phyloP scores from a whole-genome alignment of 2,113 vertebrate species.

The Eulacestoma nigropectus region DNA sequence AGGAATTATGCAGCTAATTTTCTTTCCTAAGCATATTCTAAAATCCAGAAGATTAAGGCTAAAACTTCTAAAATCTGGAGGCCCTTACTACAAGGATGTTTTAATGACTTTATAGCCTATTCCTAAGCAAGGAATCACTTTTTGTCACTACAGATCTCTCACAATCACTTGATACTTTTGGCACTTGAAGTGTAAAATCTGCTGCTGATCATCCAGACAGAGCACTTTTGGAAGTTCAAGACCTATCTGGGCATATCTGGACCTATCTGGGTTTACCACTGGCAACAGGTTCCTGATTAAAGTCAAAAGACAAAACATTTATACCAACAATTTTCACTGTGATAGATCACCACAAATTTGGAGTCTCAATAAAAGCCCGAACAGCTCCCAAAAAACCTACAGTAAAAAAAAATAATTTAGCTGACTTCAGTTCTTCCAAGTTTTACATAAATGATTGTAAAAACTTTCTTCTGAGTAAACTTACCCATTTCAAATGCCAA shows the following conservation, averaged over 20 bases:
- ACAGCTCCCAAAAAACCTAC: neutral
- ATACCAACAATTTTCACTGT: neutral
- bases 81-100: neutral
- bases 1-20: neutral
- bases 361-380: neutral
- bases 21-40: neutral
- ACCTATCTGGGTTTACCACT: neutral
- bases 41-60: neutral
- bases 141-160: neutral
- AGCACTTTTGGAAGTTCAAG: neutral
- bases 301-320: neutral
- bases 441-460: neutral
- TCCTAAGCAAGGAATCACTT: neutral
- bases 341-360: neutral
- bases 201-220: neutral
- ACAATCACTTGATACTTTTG: neutral
- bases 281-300: neutral
- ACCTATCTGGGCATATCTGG: neutral
- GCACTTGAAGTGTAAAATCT: neutral
- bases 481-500: neutral
- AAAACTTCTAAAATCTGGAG: neutral
- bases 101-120: neutral
- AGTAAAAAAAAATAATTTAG: neutral
- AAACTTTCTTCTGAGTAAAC: neutral
- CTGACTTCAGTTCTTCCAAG: neutral